These are phyloP conservation scores for Mormoops blainvillei DNA, from an alignment of 2,113 vertebrate species.

Conservation along the genomic window DNA sequence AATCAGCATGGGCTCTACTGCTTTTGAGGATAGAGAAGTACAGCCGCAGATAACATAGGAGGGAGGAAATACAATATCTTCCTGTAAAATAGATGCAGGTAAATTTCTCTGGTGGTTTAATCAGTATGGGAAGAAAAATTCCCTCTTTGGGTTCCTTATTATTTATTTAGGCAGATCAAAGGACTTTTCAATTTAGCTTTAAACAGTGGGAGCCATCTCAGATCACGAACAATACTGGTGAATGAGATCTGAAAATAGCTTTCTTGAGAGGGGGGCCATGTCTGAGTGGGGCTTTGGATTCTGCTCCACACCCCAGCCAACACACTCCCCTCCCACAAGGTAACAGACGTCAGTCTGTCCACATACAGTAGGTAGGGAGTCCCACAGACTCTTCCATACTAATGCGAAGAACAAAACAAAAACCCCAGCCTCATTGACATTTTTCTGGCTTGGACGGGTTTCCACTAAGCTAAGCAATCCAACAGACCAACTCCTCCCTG, in stretches of 20 bases:
- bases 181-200: slow-evolving; percentile 79
- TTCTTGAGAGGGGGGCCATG: slow-evolving; percentile 69
- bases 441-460: slow-evolving; percentile 46
- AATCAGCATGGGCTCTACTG: not conserved
- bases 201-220: slow-evolving; percentile 82
- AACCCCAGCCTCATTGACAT: slow-evolving; percentile 21
- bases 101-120: slow-evolving; percentile 50
- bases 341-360: not conserved
- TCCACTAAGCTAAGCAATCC: slow-evolving; percentile 30
- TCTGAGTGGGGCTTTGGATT: slow-evolving; percentile 58
- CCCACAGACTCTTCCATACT: slow-evolving; percentile 16
- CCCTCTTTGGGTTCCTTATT: slow-evolving; percentile 76
- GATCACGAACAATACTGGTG: slow-evolving; percentile 80
- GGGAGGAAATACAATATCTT: slow-evolving; percentile 15
- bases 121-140: slow-evolving; percentile 34
- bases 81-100: slow-evolving; percentile 27
- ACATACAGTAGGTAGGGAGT: not conserved
- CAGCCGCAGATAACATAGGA: not conserved
- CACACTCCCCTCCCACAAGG: slow-evolving; percentile 42
- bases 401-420: slow-evolving; percentile 37
- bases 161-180: slow-evolving; percentile 85
- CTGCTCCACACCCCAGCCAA: slow-evolving; percentile 35
- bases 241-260: slow-evolving; percentile 82
- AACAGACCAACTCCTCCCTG: not conserved
- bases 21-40: not conserved